phyloP scores from a whole-genome alignment of 2,113 vertebrate species.

The Vidua chalybeata region DNA sequence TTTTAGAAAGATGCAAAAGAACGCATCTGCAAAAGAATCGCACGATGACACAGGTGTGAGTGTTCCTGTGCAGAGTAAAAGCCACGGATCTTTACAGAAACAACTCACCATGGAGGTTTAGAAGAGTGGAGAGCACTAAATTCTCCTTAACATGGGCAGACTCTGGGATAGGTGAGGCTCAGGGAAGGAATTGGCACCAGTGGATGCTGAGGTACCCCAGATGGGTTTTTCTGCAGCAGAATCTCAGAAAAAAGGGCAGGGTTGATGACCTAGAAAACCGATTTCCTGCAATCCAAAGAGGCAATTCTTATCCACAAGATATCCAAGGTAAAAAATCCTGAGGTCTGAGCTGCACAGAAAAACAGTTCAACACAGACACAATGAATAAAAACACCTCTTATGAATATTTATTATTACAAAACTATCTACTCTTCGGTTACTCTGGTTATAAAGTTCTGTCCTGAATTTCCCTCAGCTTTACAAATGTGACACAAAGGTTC shows the following conservation, averaged over 20 bases:
- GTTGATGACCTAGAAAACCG: background rate
- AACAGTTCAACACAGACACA: background rate
- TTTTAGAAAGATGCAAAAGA: background rate
- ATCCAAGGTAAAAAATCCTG: background rate
- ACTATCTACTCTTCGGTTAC: background rate
- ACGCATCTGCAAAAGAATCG: background rate
- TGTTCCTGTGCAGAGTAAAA: background rate
- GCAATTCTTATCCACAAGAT: background rate
- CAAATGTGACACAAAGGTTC: background rate
- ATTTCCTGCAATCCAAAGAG: background rate
- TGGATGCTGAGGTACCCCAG: rapidly evolving
- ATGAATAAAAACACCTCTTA: background rate
- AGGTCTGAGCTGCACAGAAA: background rate
- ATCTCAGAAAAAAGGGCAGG: background rate
- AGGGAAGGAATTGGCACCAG: background rate
- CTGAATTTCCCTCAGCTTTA: background rate
- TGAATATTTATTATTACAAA: background rate
- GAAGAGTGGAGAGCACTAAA: background rate
- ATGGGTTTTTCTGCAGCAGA: background rate
- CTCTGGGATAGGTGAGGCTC: background rate
- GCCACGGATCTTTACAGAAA: background rate
- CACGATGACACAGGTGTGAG: too few relatives aligned
- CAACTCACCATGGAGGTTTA: background rate
- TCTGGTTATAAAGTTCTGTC: background rate
- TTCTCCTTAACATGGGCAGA: background rate